Evolutionary conservation across 1,140 invertebrate species (phyloP).

Genomic region (Drosophila watanabei): DNA sequence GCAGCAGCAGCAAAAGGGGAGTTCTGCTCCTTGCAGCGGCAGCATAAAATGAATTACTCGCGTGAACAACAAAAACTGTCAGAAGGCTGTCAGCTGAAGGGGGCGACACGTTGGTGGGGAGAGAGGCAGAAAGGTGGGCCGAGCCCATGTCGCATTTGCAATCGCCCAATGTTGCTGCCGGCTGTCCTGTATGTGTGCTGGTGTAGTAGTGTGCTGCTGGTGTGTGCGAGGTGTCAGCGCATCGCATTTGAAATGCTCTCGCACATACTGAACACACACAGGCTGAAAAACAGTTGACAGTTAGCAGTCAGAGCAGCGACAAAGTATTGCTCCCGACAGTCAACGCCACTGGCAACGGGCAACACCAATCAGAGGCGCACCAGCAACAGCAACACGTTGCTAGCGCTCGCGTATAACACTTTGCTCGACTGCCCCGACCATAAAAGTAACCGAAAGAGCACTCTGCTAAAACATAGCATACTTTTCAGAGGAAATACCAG

Average conservation of each 20-base stretch:
- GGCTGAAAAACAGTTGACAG: slow-evolving; percentile 69
- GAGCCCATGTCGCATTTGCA: slow-evolving; percentile 50
- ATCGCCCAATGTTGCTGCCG: slow-evolving; percentile 48
- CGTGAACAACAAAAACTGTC: slow-evolving; percentile 85
- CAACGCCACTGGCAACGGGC: slow-evolving; percentile 39
- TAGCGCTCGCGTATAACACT: slow-evolving; percentile 2
- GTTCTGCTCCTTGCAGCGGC: slow-evolving; percentile 58
- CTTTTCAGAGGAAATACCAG: neutral
- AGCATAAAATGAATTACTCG: slow-evolving; percentile 85
- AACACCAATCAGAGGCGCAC: slow-evolving; percentile 24
- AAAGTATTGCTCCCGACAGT: slow-evolving; percentile 61
- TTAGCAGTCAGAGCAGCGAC: slow-evolving; percentile 67
- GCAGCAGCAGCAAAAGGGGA: slow-evolving; percentile 45
- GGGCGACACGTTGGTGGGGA: slow-evolving; percentile 49
- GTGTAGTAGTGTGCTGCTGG: neutral
- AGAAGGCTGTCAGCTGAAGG: slow-evolving; percentile 80
- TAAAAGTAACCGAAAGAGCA: neutral
- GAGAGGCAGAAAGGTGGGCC: slow-evolving; percentile 8
- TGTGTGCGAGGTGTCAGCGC: slow-evolving; percentile 70
- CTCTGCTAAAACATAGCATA: neutral
- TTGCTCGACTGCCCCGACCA: neutral
- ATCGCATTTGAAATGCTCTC: slow-evolving; percentile 73
- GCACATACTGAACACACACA: slow-evolving; percentile 26
- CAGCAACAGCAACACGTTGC: slow-evolving; percentile 67
- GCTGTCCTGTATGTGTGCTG: slow-evolving; percentile 10